A percentile compares a stretch with the other conserved stretches of the same genome.
These are phyloP conservation scores for Chamaetylas fuelleborni DNA, from an alignment of 2,113 vertebrate species.

Conservation along the genomic window DNA sequence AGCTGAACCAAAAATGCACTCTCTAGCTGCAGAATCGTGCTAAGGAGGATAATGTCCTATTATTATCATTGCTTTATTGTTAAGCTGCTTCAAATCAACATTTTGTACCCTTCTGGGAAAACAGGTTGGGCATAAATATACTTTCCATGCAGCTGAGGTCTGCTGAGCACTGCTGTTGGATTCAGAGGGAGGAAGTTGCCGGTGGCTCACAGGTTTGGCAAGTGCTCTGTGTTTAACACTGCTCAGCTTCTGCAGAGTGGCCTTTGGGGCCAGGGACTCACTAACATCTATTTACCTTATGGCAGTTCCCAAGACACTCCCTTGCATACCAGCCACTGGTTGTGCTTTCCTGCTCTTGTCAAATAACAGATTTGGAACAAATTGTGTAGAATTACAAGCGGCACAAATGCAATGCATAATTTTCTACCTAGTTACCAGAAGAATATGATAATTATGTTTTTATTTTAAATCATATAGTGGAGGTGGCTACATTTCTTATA, in stretches of 20 bases:
- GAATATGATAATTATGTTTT: constrained; percentile 30
- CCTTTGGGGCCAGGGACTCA: not conserved
- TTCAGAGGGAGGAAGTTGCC: not conserved
- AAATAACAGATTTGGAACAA: constrained; percentile 61
- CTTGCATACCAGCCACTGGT: constrained; percentile 1
- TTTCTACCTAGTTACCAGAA: constrained; percentile 36
- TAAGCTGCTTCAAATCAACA: not conserved
- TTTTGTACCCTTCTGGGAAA: constrained; percentile 30
- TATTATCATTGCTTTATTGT: not conserved
- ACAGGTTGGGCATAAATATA: not conserved
- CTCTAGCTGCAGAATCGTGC: not conserved
- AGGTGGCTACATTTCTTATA: not conserved
- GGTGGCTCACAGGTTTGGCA: not conserved
- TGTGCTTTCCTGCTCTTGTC: constrained; percentile 22
- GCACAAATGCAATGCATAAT: not conserved
- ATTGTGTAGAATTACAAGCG: constrained; percentile 58
- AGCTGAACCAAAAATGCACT: not conserved
- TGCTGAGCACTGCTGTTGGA: not conserved
- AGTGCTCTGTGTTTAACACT: not conserved
- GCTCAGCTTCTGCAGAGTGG: not conserved
- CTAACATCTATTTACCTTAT: constrained; percentile 39
- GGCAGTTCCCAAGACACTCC: constrained; percentile 33
- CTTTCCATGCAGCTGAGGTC: not conserved
- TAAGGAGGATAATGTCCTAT: not conserved
- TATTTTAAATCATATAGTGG: constrained; percentile 26